Evolutionary conservation across 1,140 invertebrate species (phyloP).

Genomic region (Formica exsecta): DNA sequence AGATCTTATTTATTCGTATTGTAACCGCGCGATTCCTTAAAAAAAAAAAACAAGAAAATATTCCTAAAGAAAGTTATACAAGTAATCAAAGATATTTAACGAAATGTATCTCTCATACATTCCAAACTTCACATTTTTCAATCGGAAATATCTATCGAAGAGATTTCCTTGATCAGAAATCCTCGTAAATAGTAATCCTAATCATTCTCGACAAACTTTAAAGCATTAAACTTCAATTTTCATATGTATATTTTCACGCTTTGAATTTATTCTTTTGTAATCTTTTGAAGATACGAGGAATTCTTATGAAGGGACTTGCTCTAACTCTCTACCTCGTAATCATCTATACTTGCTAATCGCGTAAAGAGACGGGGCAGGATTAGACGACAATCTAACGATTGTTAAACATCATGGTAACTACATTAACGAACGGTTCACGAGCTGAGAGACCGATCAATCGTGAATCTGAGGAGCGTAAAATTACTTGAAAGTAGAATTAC

Average conservation of each 20-base stretch:
- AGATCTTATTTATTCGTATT: neutral
- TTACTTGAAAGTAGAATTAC: neutral
- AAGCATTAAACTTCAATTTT: slow-evolving; percentile 13
- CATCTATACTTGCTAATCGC: slow-evolving; percentile 28
- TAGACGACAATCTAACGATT: slow-evolving; percentile 31
- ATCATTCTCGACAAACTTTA: neutral
- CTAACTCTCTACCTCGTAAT: slow-evolving; percentile 27
- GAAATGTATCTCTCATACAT: slow-evolving; percentile 8
- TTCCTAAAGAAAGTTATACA: neutral
- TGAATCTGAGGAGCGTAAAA: neutral
- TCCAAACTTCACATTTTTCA: neutral
- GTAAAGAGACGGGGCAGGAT: slow-evolving; percentile 35
- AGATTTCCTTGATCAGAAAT: slow-evolving; percentile 36
- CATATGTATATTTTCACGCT: neutral
- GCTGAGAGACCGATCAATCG: neutral
- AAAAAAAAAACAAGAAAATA: neutral
- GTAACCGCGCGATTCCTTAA: too few relatives aligned
- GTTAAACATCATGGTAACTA: slow-evolving; percentile 40
- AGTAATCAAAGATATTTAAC: slow-evolving; percentile 9
- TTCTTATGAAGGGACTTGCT: slow-evolving; percentile 1
- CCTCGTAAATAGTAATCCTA: slow-evolving; percentile 27
- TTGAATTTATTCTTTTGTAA: neutral
- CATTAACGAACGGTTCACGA: slow-evolving; percentile 13
- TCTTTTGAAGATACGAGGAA: slow-evolving; percentile 13
- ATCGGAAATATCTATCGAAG: neutral